Evolutionary conservation across 2,888 invertebrate species (phyloP), one percentile per base, ranked within the genome.

Genomic region (Eristalinus aeneus): DNA sequence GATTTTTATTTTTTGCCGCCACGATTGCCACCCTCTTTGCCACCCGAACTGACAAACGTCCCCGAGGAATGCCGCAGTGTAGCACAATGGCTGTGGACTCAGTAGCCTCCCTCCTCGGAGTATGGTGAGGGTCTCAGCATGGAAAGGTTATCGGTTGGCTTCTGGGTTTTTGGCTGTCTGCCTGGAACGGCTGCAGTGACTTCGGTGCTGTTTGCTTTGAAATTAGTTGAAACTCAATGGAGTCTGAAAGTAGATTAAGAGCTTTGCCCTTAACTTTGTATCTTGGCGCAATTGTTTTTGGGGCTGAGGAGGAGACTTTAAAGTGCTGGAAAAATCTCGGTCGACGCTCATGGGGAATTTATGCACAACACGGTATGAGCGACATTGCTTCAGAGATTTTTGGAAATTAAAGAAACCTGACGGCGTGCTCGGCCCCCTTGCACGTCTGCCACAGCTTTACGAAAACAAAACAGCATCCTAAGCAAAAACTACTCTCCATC

Each of bases 141-240:
- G 60, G 56, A 22, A 64, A 77, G 61, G 80, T 68, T 75, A 75
- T 75, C 61, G 67, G 61, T 56, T 80, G 84, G 75, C 75, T 75
- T 71, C 61, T 54, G 80, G 75, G 75, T 79, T 72, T 84, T 84
- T 84, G 84, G 84, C 80, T 72, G 16, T 16, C 56, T 85, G 84
- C 84, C 83, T 56, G 72, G 68, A 32, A 12, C 12, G 3, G 56
- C 10, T 23, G 22, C 6, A 11, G 12, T 23, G 23, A 11, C 10
- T 12, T 71, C 71, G 22, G 39, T 79, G 27, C 36, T 56, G 36
- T 60, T 73, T 68, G 76, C 68, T 76, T 39, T 54, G 61, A 73
- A 85, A 77, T 73, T 85, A 85, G 80, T 79, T 68, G 56, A 53
- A 81, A 84, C 80, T 73, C 85, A 76, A 85, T 85, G 85, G 72